Evolutionary conservation across 2,888 invertebrate genomes (phyloP).

Genomic region (Heliconius cydno): DNA sequence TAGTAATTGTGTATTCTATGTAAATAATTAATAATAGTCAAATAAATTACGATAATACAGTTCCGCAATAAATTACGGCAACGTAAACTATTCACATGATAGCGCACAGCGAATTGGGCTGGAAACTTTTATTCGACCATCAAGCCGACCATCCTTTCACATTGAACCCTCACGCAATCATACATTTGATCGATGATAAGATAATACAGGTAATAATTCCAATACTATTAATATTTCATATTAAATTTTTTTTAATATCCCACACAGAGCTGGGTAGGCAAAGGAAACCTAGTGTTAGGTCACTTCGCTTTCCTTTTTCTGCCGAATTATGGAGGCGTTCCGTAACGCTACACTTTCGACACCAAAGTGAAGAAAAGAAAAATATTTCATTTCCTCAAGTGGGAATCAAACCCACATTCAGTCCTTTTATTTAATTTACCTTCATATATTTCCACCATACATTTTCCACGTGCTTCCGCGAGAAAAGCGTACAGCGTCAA

Average conservation of each 20-base stretch:
- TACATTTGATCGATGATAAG: slow-evolving; percentile 33
- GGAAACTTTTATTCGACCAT: slow-evolving; percentile 68
- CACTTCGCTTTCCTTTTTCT: too few species aligned
- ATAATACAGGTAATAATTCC: slow-evolving; percentile 28
- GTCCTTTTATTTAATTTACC: neutral
- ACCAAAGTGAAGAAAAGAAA: too few species aligned
- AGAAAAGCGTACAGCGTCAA: slow-evolving; percentile 68
- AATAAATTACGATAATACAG: slow-evolving; percentile 55
- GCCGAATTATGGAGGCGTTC: too few species aligned
- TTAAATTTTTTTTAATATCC: too few species aligned
- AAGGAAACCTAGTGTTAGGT: too few species aligned
- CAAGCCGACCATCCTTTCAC: slow-evolving; percentile 65
- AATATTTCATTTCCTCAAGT: too few species aligned
- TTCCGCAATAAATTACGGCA: slow-evolving; percentile 67
- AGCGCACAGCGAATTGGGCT: slow-evolving; percentile 68
- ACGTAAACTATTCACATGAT: slow-evolving; percentile 47
- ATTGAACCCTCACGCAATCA: slow-evolving; percentile 51
- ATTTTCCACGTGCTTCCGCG: slow-evolving; percentile 72
- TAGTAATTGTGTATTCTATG: neutral
- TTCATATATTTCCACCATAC: slow-evolving; percentile 52
- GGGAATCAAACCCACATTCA: too few species aligned
- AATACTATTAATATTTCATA: slow-evolving; percentile 46
- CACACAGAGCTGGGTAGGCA: too few species aligned
- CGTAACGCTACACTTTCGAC: too few species aligned
- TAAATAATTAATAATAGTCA: slow-evolving; percentile 45